Evolutionary conservation across 2,888 invertebrate species (phyloP).

Genomic region (Morpho deidamia): DNA sequence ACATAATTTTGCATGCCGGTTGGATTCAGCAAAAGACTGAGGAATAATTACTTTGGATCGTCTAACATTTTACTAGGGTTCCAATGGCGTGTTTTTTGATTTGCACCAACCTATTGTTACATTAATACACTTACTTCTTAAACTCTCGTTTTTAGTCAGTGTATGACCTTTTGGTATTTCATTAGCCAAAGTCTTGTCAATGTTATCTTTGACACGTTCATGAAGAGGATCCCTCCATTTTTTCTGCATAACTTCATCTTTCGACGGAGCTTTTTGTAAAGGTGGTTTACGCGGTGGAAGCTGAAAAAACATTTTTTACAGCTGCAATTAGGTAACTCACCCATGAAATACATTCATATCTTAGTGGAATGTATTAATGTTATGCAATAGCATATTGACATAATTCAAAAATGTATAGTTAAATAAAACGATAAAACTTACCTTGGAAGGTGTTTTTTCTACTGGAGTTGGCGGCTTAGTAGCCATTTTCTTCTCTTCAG

Average conservation of each 20-base stretch:
- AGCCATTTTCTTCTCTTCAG: slow-evolving; percentile 62
- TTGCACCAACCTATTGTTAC: not conserved
- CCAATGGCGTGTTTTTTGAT: no score
- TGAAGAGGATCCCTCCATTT: slow-evolving; percentile 75
- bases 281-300: slow-evolving; percentile 69
- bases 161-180: slow-evolving; percentile 73
- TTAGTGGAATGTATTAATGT: not conserved
- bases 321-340: no score
- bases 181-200: slow-evolving; percentile 70
- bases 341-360: no score
- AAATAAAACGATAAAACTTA: slow-evolving; percentile 24
- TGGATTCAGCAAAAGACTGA: no score
- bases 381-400: not conserved
- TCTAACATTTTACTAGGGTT: no score
- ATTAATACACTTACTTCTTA: slow-evolving; percentile 60
- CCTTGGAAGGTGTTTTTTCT: slow-evolving; percentile 64
- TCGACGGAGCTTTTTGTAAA: slow-evolving; percentile 65
- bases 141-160: slow-evolving; percentile 71
- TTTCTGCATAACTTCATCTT: slow-evolving; percentile 65
- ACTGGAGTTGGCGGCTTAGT: slow-evolving; percentile 69
- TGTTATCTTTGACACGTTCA: slow-evolving; percentile 72
- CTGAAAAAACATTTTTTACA: no score
- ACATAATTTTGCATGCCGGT: no score
- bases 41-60: no score
- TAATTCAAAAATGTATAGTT: not conserved